Evolutionary conservation across 2,113 vertebrate genomes (phyloP), one percentile per base, ranked within the genome.

Genomic region (Caloenas nicobarica): DNA sequence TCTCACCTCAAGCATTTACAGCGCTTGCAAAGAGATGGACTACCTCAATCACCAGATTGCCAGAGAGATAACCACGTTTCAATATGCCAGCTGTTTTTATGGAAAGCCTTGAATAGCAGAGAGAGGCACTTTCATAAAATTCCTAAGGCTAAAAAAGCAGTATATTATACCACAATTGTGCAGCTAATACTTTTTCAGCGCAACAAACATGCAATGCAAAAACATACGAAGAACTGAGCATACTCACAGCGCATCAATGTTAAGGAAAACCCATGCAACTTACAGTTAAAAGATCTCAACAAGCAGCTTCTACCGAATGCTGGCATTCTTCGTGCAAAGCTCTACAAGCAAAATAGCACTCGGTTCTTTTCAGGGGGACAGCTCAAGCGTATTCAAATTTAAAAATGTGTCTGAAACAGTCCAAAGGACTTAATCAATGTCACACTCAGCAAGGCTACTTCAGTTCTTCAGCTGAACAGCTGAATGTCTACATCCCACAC

Each of bases 321-420:
- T 33, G 91, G 51, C 93, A 96, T 95, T 89, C 74, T 93, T 96
- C 90, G 89, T 46, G 26, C 57, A 91, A 56, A 64, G 57, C 24
- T 68, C 44, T 51, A 61, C 23, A 33, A 90, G 33, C 2, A 0
- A 96, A 76, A 84, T 0, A 61, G 33, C 53, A 66, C 38, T 88
- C 69, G 7, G 46, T 28, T 92, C 61, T 66, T 89, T 57, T 73
- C 42, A 51, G 50, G 38, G 82, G 50, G 46, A 73, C 23, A 71
- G 70, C 26, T 23, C 57, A 62, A 93, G 26, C 13, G n/a, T 46
- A 65, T 68, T 50, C 11, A 1, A n/a, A n/a, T 50, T 34, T 36
- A 11, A 56, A 90, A 91, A 54, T 28, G 44, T 33, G 61, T 22
- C 80, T 72, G 50, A 72, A 92, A 88, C 53, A 58, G 48, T 62